Percentiles rank a stretch among this genome's conserved stretches.
phyloP scores from a whole-genome alignment of 1,140 invertebrate genomes.

The Phymorhynchus buccinoides region DNA sequence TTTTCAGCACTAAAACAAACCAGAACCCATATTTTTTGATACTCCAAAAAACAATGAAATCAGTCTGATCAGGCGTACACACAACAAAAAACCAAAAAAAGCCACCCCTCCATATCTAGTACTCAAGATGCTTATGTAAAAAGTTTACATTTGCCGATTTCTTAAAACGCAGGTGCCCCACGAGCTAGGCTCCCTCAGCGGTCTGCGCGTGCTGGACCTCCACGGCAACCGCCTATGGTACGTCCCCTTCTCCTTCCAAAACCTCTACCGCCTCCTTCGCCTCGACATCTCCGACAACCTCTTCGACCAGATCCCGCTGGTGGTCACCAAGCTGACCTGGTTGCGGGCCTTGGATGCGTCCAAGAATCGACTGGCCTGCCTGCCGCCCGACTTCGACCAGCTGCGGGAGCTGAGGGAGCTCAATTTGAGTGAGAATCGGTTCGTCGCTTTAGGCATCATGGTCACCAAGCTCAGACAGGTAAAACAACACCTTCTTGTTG shows the following conservation, averaged over 20 bases:
- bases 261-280: conserved; percentile 59
- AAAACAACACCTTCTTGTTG: conserved; percentile 60
- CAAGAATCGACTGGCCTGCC: conserved; percentile 59
- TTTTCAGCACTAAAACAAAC: no score
- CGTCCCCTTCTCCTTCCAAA: conserved; percentile 62
- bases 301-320: conserved; percentile 67
- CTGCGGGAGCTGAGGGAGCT: conserved; percentile 63
- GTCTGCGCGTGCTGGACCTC: conserved; percentile 61
- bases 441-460: conserved; percentile 52
- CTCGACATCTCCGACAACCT: conserved; percentile 65
- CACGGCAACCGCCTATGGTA: conserved; percentile 67
- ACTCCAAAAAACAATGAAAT: no score
- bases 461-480: conserved; percentile 51
- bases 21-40: no score
- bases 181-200: conserved; percentile 61
- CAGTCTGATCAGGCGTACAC: no score
- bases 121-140: no score
- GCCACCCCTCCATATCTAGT: no score
- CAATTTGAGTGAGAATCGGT: conserved; percentile 62
- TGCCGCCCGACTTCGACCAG: conserved; percentile 64
- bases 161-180: conserved; percentile 44
- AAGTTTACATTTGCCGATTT: no score
- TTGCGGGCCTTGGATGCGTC: conserved; percentile 59
- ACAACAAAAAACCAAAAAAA: no score
- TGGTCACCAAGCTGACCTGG: conserved; percentile 60